A percentile compares a stretch with the other conserved stretches of the same genome.
Evolutionary conservation across 23 tunicate genomes (phyloP).

Genomic region (Halocynthia aurantium): DNA sequence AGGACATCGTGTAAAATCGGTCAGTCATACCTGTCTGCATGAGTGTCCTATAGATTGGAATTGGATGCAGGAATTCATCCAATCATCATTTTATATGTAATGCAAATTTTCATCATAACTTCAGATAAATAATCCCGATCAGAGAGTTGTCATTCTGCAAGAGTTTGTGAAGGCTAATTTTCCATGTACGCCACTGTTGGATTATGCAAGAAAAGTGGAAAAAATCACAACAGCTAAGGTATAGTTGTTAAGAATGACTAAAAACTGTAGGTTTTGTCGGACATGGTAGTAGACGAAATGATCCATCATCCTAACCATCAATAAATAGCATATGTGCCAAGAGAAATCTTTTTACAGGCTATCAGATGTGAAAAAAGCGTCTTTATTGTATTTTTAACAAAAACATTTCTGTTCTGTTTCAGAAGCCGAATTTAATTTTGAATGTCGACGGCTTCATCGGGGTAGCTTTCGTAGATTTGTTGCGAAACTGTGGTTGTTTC

Average conservation of each 20-base stretch:
- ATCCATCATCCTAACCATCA: too few species aligned
- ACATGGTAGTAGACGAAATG: neutral
- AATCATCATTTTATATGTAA: neutral
- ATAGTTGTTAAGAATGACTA: neutral
- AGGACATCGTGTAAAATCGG: constrained; percentile 99
- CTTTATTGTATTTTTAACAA: too few species aligned
- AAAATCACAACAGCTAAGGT: constrained; percentile 99
- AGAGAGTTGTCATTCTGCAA: constrained; percentile 83
- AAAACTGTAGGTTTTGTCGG: neutral
- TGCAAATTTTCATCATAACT: neutral
- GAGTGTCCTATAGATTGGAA: too few species aligned
- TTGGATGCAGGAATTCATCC: neutral
- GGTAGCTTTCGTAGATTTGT: constrained; percentile 88
- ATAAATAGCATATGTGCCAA: too few species aligned
- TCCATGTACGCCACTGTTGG: constrained; percentile 77
- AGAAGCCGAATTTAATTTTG: constrained; percentile 96
- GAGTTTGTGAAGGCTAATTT: constrained; percentile 84
- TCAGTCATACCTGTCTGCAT: constrained; percentile 15
- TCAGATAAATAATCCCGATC: constrained; percentile 96
- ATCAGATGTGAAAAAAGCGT: too few species aligned
- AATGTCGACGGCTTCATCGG: constrained; percentile 99
- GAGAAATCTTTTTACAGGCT: too few species aligned
- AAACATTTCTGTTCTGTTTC: constrained; percentile 1
- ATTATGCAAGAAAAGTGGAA: constrained; percentile 89
- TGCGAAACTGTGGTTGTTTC: constrained; percentile 87